Evolutionary conservation across 2,113 vertebrate genomes (phyloP).

Genomic region (Oceanites oceanicus): DNA sequence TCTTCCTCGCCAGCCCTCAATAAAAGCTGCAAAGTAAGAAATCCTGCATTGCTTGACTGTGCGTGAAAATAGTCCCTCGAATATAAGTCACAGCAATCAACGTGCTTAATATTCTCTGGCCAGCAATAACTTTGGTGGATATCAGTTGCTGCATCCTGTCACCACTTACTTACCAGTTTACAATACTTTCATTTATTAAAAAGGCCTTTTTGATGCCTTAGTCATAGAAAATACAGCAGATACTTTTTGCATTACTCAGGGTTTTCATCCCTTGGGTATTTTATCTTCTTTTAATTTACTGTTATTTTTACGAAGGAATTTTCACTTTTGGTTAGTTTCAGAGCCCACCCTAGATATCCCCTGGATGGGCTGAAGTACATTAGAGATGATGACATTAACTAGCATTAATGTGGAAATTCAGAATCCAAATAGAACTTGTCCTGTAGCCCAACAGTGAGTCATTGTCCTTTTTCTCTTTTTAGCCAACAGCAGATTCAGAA

Average conservation of each 20-base stretch:
- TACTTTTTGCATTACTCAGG: neutral
- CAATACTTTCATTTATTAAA: neutral
- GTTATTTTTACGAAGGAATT: slow-evolving; percentile 62
- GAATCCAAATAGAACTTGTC: slow-evolving; percentile 53
- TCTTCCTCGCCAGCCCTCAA: neutral
- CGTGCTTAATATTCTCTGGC: neutral
- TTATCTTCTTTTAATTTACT: slow-evolving; percentile 55
- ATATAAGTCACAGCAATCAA: neutral
- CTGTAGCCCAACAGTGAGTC: slow-evolving; percentile 74
- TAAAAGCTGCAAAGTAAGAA: neutral
- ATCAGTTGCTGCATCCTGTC: neutral
- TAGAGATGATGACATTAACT: slow-evolving; percentile 15
- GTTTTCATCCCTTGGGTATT: slow-evolving; percentile 45
- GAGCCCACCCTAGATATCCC: slow-evolving; percentile 67
- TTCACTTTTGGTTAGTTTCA: slow-evolving; percentile 70
- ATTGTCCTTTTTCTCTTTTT: slow-evolving; percentile 66
- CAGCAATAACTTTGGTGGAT: neutral
- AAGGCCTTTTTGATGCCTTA: slow-evolving; percentile 34
- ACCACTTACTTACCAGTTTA: neutral
- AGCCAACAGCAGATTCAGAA: slow-evolving; percentile 72
- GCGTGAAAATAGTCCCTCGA: neutral
- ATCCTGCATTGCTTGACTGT: neutral
- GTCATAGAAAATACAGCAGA: slow-evolving; percentile 1
- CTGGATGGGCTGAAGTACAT: slow-evolving; percentile 37
- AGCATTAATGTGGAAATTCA: slow-evolving; percentile 56